Conservation (phyloP, 1,140 invertebrate species). For the Calliphora vicina region DNA sequence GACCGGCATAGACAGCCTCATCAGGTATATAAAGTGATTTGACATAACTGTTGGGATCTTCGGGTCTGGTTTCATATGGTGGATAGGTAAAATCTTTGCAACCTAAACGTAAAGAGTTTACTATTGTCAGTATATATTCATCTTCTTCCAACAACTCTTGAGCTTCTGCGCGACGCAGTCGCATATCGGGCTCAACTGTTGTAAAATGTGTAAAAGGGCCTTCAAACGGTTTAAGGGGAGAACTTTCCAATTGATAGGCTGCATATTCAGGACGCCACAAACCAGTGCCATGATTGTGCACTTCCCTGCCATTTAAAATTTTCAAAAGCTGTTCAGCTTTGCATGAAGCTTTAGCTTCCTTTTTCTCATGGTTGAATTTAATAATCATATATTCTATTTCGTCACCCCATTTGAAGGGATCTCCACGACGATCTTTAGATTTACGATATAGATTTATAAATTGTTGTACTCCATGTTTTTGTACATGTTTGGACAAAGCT, state of each 20-base stretch:
- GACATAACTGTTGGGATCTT: slow-evolving; percentile 73
- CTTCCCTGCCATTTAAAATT: slow-evolving; percentile 83
- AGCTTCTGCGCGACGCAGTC: slow-evolving; percentile 86
- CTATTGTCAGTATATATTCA: slow-evolving; percentile 89
- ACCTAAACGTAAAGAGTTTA: slow-evolving; percentile 92
- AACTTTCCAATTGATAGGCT: slow-evolving; percentile 99
- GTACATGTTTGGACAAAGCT: slow-evolving; percentile 84
- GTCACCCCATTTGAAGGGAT: slow-evolving; percentile 97
- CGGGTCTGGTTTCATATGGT: slow-evolving; percentile 72
- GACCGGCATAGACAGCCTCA: slow-evolving; percentile 90
- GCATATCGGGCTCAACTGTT: slow-evolving; percentile 98
- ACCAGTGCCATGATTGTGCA: slow-evolving; percentile 80
- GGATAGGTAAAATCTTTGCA: slow-evolving; percentile 91
- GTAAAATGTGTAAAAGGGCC: slow-evolving; percentile 96
- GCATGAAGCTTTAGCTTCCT: slow-evolving; percentile 83
- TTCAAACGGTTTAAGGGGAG: slow-evolving; percentile 95
- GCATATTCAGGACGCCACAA: slow-evolving; percentile 99
- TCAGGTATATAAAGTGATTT: slow-evolving; percentile 95
- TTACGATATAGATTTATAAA: slow-evolving; percentile 93
- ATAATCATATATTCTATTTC: slow-evolving; percentile 98
- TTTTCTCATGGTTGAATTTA: slow-evolving; percentile 90
- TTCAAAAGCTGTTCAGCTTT: slow-evolving; percentile 82
- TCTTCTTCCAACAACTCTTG: slow-evolving; percentile 76
- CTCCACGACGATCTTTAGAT: slow-evolving; percentile 87
- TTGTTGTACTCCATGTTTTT: slow-evolving; percentile 90